phyloP scores from a whole-genome alignment of 2,113 vertebrate genomes.

The Neomonachus schauinslandi region DNA sequence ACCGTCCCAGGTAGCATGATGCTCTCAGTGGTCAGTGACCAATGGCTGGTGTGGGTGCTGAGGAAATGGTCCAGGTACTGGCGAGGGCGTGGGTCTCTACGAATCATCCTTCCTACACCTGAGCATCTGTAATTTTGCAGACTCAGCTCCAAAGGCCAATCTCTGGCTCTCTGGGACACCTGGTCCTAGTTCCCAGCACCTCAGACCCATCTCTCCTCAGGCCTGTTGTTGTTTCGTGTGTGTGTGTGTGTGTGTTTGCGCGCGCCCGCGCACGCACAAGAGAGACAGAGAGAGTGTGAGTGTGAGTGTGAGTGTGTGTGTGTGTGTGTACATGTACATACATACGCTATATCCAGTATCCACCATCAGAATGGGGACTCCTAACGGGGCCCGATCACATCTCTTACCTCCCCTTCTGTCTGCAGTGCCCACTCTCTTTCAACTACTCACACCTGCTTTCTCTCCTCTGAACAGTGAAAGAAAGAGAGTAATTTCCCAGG shows the following conservation, averaged over 20 bases:
- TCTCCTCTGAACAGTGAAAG: not conserved
- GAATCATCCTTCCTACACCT: not conserved
- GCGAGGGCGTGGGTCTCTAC: not conserved
- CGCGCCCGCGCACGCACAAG: too few species aligned
- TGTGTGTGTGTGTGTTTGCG: not conserved
- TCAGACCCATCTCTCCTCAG: not conserved
- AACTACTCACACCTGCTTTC: not conserved
- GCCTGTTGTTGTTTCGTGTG: not conserved
- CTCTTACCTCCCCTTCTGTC: not conserved
- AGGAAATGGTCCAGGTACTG: not conserved
- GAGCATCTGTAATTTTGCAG: not conserved
- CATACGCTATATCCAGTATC: not conserved
- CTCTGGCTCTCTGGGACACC: not conserved
- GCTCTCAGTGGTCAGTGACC: too few species aligned
- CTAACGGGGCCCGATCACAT: rapidly evolving
- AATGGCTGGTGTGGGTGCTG: not conserved
- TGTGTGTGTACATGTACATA: too few species aligned
- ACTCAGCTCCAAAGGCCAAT: not conserved
- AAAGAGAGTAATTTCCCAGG: not conserved
- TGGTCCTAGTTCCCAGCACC: not conserved
- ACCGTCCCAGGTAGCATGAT: not conserved
- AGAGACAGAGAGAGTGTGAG: too few species aligned
- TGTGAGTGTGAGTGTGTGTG: too few species aligned
- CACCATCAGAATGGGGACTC: not conserved
- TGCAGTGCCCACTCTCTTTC: not conserved